These are phyloP conservation scores for Blastomussa wellsi DNA, from an alignment of 92 coral and sea anemone genomes.

Conservation along the genomic window DNA sequence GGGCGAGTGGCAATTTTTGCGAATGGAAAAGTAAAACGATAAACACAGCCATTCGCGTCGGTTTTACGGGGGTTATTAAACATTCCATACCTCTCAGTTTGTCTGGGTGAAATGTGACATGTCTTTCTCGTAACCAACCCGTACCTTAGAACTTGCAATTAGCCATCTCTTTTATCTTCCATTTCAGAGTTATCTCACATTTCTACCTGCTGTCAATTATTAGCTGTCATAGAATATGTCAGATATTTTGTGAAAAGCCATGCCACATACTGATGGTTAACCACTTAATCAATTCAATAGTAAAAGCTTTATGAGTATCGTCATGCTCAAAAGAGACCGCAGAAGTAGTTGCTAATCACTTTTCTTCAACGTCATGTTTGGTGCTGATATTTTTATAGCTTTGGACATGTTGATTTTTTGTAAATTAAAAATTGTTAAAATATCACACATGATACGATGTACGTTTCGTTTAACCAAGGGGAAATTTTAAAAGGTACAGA, in stretches of 20 bases:
- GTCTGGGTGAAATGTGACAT: background rate
- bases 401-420: background rate
- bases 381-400: background rate
- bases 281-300: background rate
- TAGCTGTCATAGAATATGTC: background rate
- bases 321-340: background rate
- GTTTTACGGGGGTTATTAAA: no score
- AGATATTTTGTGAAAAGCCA: background rate
- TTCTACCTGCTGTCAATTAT: background rate
- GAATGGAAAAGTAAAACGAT: no score
- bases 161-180: background rate
- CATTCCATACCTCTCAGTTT: background rate
- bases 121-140: background rate
- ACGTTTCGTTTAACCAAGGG: no score
- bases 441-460: background rate
- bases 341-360: background rate
- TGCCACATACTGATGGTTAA: conserved; percentile 2
- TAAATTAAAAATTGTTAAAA: background rate
- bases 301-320: background rate
- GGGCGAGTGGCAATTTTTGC: no score
- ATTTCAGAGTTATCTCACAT: background rate
- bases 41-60: no score
- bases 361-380: background rate
- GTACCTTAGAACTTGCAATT: background rate
- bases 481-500: no score